Evolutionary conservation across 2,888 invertebrate species (phyloP).

Genomic region (Lordiphosa fenestrarum): DNA sequence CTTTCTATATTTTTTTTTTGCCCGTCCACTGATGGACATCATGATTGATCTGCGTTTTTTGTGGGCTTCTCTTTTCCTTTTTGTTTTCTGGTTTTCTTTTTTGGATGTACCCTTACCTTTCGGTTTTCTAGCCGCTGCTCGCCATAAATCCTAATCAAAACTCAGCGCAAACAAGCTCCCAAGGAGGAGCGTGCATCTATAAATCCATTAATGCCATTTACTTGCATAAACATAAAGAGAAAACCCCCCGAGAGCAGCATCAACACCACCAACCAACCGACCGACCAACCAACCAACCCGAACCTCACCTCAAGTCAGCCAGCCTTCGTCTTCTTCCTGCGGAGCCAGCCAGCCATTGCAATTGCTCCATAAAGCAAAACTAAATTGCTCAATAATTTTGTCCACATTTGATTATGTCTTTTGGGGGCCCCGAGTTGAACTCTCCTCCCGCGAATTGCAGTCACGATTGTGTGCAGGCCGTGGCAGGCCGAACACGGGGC

Average conservation of each 20-base stretch:
- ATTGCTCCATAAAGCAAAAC: slow-evolving; percentile 77
- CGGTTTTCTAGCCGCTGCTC: slow-evolving; percentile 1
- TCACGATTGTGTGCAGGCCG: slow-evolving; percentile 59
- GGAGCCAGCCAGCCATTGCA: slow-evolving; percentile 38
- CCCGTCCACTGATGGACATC: too few relatives aligned
- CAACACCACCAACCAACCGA: too few relatives aligned
- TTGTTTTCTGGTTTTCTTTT: too few relatives aligned
- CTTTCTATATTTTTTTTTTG: too few relatives aligned
- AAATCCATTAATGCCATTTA: slow-evolving; percentile 73
- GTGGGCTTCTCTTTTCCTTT: too few relatives aligned
- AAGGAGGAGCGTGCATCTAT: slow-evolving; percentile 52
- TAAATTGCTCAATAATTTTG: slow-evolving; percentile 78
- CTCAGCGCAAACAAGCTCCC: slow-evolving; percentile 56
- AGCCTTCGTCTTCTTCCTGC: background rate
- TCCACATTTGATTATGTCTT: slow-evolving; percentile 75
- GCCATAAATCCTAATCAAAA: slow-evolving; percentile 69
- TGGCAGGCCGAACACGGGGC: slow-evolving; percentile 32
- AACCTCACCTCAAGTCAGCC: slow-evolving; percentile 12
- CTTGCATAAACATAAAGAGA: slow-evolving; percentile 69
- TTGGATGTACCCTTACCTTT: background rate
- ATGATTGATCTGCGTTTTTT: too few relatives aligned
- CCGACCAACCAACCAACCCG: too few relatives aligned
- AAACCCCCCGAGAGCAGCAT: slow-evolving; percentile 38
- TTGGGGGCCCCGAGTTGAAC: slow-evolving; percentile 32
- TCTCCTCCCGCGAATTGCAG: slow-evolving; percentile 52